Evolutionary conservation across 2,113 vertebrate genomes (phyloP), one percentile per base, ranked within the genome.

Genomic region (Lipotes vexillifer): DNA sequence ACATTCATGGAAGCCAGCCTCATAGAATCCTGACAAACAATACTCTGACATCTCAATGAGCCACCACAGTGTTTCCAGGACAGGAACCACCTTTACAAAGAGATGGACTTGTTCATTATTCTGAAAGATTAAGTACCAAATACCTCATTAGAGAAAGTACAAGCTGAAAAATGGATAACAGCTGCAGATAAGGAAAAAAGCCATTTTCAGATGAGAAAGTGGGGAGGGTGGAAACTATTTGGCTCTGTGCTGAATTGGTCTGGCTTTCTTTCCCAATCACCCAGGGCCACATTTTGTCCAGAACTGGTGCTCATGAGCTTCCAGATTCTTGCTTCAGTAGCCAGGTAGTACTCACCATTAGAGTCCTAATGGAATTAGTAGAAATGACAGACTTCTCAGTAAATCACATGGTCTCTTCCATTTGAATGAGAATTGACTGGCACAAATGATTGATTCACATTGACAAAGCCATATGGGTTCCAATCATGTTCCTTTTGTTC

Each of bases 111-210:
- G 97, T 97, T 97, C 88, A 97, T 96, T 98, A 97, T 96, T 90
- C 92, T 94, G 84, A 94, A 96, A 97, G 80, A 98, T 98, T 97
- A 97, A 96, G 87, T 83, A 93, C 75, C 84, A 96, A 97, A 96
- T 95, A 95, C 87, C 90, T 97, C 92, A 97, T 97, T 97, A 98
- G 92, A 94, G 75, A 95, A 96, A 96, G 88, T 59, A 55, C 75
- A 96, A 92, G 66, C 92, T 95, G 95, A 97, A 96, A 97, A 97
- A 83, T 92, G 97, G 90, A 78, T 97, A 97, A 96, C 77, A 97
- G 88, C 95, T 97, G 92, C 93, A 97, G 84, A 86, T 94, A 96
- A 95, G 59, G 55, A 38, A 74, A 88, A 88, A 80, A 65, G 36
- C 12, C 44, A 89, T 97, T 97, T 93, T 77, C 71, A n/a, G 46